Evolutionary conservation across 2,888 invertebrate species (phyloP), one percentile per base, ranked within the genome.

Genomic region (Diplolepis rosae): DNA sequence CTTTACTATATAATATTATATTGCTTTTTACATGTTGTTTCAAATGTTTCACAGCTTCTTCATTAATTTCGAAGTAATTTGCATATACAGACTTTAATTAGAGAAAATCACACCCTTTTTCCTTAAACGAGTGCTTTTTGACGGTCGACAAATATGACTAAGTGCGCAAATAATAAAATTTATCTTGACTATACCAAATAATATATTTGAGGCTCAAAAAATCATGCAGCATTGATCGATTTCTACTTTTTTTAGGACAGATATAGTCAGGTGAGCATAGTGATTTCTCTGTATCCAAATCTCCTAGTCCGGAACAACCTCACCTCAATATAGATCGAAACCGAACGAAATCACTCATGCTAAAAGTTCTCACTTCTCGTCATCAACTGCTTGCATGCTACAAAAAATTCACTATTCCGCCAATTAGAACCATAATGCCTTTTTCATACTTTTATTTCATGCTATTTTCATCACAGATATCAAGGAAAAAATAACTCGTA

Each of bases 261-360:
- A 69, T 75, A 75, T 76, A 78, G 74, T 71, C 67, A 69, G 71
- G 65, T 71, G 75, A 71, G 52, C 61, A 73, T 72, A 76, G 71
- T 69, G 78, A 77, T 80, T 79, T 80, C 80, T 80, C 80, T 78
- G 78, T 79, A 77, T 73, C 70, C 75, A 67, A 66, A 76, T 79
- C 78, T 78, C 74, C 78, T 78, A 77, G 78, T 74, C 80, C 75
- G 79, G 77, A 79, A 80, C 79, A 75, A 61, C 66, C 66, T 71
- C 39, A 71, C 68, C 73, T 77, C 72, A 69, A 72, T n/a, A n/a
- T 73, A 75, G 71, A 74, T 77, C 72, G 68, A 30, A 69, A 72
- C 74, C 66, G 68, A 72, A 72, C 69, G 73, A 50, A 78, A 67
- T 77, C 76, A 71, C 73, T 78, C 76, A 71, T 75, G 78, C 71